phyloP scores from a whole-genome alignment of 2,113 vertebrate genomes.

The Chamaea fasciata region DNA sequence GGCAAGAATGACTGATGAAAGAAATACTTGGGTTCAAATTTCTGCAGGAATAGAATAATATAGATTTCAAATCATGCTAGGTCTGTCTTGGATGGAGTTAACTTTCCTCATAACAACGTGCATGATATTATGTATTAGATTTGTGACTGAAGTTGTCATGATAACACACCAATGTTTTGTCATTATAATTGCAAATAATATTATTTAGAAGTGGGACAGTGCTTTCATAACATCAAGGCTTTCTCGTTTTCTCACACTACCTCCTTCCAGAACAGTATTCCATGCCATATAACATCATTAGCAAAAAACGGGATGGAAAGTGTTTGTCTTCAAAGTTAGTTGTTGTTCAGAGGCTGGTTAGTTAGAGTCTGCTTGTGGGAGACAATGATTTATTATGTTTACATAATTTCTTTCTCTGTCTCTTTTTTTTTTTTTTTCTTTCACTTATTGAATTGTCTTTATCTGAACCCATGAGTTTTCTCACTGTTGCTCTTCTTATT shows the following conservation, averaged over 20 bases:
- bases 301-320: rapidly evolving
- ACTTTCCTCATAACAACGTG: rapidly evolving
- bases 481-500: neutral
- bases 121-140: neutral
- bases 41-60: neutral
- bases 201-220: neutral
- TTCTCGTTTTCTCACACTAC: neutral
- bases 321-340: neutral
- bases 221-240: neutral
- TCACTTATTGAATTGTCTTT: neutral
- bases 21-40: neutral
- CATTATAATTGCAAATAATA: neutral
- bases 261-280: neutral
- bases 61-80: neutral
- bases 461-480: neutral
- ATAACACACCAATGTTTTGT: neutral
- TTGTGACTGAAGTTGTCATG: neutral
- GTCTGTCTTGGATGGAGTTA: neutral
- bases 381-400: neutral
- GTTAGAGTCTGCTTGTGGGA: neutral
- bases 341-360: neutral
- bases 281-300: neutral
- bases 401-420: neutral
- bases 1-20: neutral
- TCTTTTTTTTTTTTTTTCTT: neutral